These are phyloP conservation scores for Chelonia mydas DNA, from an alignment of 2,797 vertebrate genomes.

Conservation along the genomic window DNA sequence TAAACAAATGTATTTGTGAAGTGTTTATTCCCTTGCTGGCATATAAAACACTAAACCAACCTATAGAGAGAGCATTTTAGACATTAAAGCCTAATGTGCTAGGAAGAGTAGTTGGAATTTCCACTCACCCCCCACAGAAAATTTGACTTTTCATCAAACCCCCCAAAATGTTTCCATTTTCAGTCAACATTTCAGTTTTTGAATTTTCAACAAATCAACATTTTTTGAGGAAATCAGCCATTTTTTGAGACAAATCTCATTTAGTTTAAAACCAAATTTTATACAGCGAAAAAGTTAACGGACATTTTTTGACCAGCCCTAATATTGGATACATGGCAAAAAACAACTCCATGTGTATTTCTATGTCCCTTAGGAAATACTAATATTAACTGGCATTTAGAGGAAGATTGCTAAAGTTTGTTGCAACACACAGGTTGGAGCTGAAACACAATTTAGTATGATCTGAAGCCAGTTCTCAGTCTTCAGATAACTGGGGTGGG, in stretches of 20 bases:
- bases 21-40: neutral
- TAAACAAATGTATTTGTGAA: neutral
- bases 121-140: neutral
- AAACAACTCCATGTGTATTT: neutral
- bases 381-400: neutral
- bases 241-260: neutral
- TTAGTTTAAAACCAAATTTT: neutral
- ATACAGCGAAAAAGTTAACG: neutral
- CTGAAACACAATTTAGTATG: accelerated
- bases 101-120: neutral
- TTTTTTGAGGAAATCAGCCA: neutral
- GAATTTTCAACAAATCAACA: neutral
- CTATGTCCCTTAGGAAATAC: neutral
- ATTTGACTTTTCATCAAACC: neutral
- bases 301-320: neutral
- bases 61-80: neutral
- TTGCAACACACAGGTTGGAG: accelerated
- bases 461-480: neutral
- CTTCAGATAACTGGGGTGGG: neutral
- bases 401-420: neutral
- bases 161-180: neutral
- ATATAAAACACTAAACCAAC: neutral
- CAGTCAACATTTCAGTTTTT: neutral
- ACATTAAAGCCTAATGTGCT: neutral
- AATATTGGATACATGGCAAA: neutral